A percentile compares a stretch with the other conserved stretches of the same genome.
phyloP scores from a whole-genome alignment of 2,888 invertebrate species.

The Teinopalpus imperialis region DNA sequence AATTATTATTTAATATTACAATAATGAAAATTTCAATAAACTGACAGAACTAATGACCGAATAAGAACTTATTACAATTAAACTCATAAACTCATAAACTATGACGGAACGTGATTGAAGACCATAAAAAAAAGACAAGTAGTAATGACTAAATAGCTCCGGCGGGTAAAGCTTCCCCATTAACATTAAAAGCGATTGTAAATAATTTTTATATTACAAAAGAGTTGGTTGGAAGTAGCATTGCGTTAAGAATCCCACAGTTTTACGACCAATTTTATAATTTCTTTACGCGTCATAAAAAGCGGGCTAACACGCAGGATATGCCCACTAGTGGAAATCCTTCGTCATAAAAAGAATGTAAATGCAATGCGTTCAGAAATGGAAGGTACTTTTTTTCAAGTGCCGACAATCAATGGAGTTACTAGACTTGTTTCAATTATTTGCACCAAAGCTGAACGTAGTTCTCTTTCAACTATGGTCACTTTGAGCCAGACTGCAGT shows the following conservation, averaged over 20 bases:
- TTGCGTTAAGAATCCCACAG: constrained; percentile 4
- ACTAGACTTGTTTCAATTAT: no score
- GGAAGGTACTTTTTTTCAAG: no score
- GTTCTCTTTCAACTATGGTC: no score
- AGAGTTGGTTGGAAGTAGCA: constrained; percentile 3
- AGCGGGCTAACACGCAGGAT: neutral
- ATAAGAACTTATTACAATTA: no score
- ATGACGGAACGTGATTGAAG: neutral
- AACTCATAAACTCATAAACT: neutral
- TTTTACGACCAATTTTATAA: constrained; percentile 23
- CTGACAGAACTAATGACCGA: no score
- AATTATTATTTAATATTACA: no score
- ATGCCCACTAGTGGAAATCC: neutral
- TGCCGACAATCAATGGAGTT: no score
- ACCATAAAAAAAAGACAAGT: constrained; percentile 5
- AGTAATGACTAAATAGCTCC: neutral
- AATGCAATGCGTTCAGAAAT: no score
- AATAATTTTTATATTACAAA: constrained; percentile 14
- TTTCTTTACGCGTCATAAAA: constrained; percentile 15
- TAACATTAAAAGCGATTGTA: constrained; percentile 18
- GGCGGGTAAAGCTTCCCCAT: constrained; percentile 1
- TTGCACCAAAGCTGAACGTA: no score
- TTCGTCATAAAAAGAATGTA: neutral
- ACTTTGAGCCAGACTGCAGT: no score
- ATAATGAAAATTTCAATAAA: no score